Evolutionary conservation across 1,140 invertebrate genomes (phyloP).

Genomic region (Rhizoglyphus robini): DNA sequence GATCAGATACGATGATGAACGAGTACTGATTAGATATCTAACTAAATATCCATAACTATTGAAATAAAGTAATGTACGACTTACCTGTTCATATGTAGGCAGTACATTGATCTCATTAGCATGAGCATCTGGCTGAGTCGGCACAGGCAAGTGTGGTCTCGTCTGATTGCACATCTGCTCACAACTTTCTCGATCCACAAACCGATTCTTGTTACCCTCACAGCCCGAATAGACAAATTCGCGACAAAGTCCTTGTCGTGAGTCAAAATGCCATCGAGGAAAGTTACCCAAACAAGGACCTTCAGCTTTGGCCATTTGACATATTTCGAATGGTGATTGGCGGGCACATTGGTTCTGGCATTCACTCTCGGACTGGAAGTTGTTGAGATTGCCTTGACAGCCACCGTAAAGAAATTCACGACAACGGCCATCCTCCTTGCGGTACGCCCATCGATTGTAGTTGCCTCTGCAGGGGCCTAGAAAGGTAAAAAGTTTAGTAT

Average conservation of each 20-base stretch:
- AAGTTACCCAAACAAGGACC: conserved; percentile 52
- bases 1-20: too few species aligned
- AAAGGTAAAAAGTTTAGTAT: not conserved
- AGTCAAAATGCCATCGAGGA: conserved; percentile 60
- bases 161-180: conserved; percentile 43
- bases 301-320: conserved; percentile 52
- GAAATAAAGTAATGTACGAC: too few species aligned
- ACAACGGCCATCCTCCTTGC: conserved; percentile 53
- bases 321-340: conserved; percentile 31
- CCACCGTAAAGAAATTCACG: conserved; percentile 55
- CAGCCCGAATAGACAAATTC: conserved; percentile 48
- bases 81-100: too few species aligned
- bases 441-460: conserved; percentile 63
- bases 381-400: conserved; percentile 68
- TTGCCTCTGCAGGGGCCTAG: conserved; percentile 56
- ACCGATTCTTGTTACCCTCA: conserved; percentile 75
- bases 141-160: not conserved
- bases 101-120: not conserved
- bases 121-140: not conserved
- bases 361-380: conserved; percentile 63
- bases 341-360: conserved; percentile 58
- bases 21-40: too few species aligned
- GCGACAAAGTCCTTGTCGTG: conserved; percentile 42
- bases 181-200: conserved; percentile 59
- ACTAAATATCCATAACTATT: too few species aligned